Evolutionary conservation across 2,888 invertebrate genomes (phyloP).

Genomic region (Drosophila nr. medialis): DNA sequence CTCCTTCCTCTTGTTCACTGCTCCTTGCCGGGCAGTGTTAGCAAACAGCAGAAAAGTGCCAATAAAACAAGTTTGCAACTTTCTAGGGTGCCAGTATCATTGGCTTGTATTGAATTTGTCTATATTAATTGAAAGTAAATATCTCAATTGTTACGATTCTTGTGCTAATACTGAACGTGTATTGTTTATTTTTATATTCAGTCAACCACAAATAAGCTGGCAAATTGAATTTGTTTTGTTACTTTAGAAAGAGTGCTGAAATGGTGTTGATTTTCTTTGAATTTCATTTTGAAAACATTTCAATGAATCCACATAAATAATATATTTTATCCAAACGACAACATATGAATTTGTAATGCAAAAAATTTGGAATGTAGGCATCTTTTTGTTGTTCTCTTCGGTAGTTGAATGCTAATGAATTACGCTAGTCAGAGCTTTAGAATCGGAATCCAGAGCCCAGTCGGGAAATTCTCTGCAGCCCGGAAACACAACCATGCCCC

Average conservation of each 20-base stretch:
- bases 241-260: background rate
- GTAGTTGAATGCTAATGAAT: background rate
- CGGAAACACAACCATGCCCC: constrained; percentile 55
- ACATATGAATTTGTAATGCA: background rate
- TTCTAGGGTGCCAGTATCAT: background rate
- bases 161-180: constrained; percentile 6
- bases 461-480: constrained; percentile 29
- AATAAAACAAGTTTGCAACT: constrained; percentile 20
- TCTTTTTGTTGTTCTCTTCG: background rate
- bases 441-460: constrained; percentile 22
- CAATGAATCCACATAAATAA: background rate
- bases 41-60: constrained; percentile 27
- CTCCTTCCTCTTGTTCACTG: background rate
- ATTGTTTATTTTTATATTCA: background rate
- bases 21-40: constrained; percentile 13
- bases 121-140: constrained; percentile 59
- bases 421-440: background rate
- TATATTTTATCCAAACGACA: background rate
- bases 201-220: background rate
- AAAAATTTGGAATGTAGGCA: background rate
- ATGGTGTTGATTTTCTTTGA: background rate
- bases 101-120: constrained; percentile 17
- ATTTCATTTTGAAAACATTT: background rate
- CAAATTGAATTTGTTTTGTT: constrained; percentile 4
- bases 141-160: constrained; percentile 24